phyloP scores from a whole-genome alignment of 2,888 invertebrate genomes.

The Keiferia lycopersicella region DNA sequence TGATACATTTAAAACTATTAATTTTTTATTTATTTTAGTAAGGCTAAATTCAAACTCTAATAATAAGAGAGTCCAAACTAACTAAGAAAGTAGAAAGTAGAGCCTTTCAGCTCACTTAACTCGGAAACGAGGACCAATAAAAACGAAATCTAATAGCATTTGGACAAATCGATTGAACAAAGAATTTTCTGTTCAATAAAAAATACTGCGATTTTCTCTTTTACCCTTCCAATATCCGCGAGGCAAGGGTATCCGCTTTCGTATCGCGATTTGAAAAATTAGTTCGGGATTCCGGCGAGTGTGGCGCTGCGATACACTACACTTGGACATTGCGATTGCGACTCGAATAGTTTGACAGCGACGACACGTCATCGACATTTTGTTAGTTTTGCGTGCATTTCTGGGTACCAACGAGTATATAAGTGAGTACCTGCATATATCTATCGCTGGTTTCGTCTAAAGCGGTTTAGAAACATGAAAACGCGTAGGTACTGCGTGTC shows the following conservation, averaged over 20 bases:
- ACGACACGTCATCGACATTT: neutral
- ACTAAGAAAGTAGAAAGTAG: too few relatives aligned
- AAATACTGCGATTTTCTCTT: constrained; percentile 15
- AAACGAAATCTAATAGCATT: constrained; percentile 9
- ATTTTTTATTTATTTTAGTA: too few relatives aligned
- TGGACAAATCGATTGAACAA: constrained; percentile 17
- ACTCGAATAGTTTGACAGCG: neutral
- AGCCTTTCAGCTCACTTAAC: neutral
- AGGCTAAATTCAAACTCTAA: too few relatives aligned
- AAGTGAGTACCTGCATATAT: too few relatives aligned
- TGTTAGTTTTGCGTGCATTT: neutral
- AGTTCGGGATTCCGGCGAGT: constrained; percentile 38
- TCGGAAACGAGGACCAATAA: constrained; percentile 7
- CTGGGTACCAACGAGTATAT: neutral
- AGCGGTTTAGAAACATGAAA: too few relatives aligned
- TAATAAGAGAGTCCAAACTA: too few relatives aligned
- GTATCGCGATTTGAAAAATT: constrained; percentile 45
- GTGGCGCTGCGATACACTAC: constrained; percentile 45
- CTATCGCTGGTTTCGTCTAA: too few relatives aligned
- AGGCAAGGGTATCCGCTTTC: constrained; percentile 15
- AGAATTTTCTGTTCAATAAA: constrained; percentile 16
- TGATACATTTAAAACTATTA: too few relatives aligned
- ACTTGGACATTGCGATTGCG: constrained; percentile 42
- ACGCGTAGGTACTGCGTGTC: too few relatives aligned
- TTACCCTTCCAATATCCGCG: constrained; percentile 12